Percentiles rank a stretch among this genome's conserved stretches.
Conservation (phyloP, 30 jellyfish, hydroid and myxozoan species). For the Mastigias papua region DNA sequence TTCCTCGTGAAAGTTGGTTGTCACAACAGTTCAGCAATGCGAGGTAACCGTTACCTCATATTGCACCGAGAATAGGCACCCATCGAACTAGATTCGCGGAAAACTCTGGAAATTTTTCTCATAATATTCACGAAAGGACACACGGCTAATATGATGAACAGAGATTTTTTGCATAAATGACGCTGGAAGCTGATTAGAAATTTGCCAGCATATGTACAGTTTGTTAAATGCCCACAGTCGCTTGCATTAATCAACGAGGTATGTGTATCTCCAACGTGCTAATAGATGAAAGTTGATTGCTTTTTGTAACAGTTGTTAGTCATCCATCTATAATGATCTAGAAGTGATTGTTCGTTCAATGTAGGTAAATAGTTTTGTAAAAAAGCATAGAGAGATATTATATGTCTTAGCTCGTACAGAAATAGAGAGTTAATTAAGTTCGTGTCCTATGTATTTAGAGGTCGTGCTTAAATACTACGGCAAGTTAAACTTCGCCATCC, state of each 20-base stretch:
- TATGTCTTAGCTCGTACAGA: constrained; percentile 42
- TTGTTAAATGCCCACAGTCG: not conserved
- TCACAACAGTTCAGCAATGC: no score
- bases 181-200: no score
- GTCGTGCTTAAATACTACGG: constrained; percentile 1
- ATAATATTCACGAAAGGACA: no score
- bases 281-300: not conserved
- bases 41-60: no score
- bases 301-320: not conserved
- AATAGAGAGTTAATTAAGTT: not conserved
- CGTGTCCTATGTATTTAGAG: constrained; percentile 1
- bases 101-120: no score
- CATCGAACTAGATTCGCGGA: no score
- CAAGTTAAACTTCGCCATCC: constrained; percentile 35
- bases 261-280: not conserved
- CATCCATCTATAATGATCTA: constrained; percentile 2
- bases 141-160: no score
- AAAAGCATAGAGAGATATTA: constrained; percentile 46
- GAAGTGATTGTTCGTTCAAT: not conserved
- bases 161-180: no score
- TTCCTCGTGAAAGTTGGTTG: no score
- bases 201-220: not conserved
- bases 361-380: constrained; percentile 52
- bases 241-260: not conserved
- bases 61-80: no score